Evolutionary conservation across 2,113 vertebrate genomes (phyloP).

Genomic region (Catharus bicknelli): DNA sequence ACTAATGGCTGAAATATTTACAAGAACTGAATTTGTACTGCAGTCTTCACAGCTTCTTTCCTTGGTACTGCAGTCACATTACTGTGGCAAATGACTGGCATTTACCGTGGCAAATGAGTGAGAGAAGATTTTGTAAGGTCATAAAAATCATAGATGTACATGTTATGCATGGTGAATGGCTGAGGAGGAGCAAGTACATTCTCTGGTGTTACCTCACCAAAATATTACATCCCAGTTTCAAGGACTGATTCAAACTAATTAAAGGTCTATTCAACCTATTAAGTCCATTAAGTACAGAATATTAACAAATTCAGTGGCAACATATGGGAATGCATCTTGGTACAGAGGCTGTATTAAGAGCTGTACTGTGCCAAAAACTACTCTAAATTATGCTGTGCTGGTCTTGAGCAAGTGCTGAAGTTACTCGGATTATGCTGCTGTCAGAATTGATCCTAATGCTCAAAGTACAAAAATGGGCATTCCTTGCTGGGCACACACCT

Average conservation of each 20-base stretch:
- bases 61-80: neutral
- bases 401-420: neutral
- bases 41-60: neutral
- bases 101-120: neutral
- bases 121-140: slow-evolving; percentile 17
- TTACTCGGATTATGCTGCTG: neutral
- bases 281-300: neutral
- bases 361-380: neutral
- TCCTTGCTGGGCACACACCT: neutral
- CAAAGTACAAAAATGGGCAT: neutral
- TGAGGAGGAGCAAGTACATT: neutral
- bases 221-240: rapidly evolving
- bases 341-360: neutral
- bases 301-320: neutral
- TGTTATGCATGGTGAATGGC: neutral
- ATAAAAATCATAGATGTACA: neutral
- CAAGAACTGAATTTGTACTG: neutral
- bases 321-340: neutral
- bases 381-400: neutral
- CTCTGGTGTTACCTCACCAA: neutral
- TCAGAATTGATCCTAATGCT: neutral
- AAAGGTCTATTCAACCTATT: neutral
- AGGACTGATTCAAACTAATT: neutral
- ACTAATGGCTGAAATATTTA: slow-evolving; percentile 13
- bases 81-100: neutral